A percentile compares a stretch with the other conserved stretches of the same genome.
Conservation (phyloP, 2,113 vertebrate species). For the Podarcis cretensis region DNA sequence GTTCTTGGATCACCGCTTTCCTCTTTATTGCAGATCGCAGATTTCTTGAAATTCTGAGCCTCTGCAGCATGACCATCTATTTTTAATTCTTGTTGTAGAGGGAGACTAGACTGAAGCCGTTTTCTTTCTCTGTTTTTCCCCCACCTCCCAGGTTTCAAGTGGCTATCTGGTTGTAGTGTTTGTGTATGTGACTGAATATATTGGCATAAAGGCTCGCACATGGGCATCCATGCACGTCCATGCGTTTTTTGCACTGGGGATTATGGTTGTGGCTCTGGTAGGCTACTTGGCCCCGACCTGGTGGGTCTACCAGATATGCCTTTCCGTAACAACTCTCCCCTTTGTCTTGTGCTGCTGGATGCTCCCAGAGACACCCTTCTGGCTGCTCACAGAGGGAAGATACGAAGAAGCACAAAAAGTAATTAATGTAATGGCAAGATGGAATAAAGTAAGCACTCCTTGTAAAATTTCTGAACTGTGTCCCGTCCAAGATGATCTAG, state of each 20-base stretch:
- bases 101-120: constrained; percentile 16
- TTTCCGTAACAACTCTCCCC: constrained; percentile 85
- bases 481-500: constrained; percentile 63
- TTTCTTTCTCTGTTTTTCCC: constrained; percentile 34
- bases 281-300: constrained; percentile 89
- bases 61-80: not conserved
- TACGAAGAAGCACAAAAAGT: constrained; percentile 83
- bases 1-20: not conserved
- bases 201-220: constrained; percentile 88
- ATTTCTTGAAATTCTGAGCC: not conserved
- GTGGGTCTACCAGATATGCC: constrained; percentile 93
- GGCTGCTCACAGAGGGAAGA: constrained; percentile 86
- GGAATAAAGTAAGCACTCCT: constrained; percentile 79
- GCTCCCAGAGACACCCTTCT: constrained; percentile 94
- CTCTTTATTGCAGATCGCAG: not conserved
- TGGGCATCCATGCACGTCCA: constrained; percentile 96
- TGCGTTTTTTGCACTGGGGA: constrained; percentile 89
- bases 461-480: constrained; percentile 83
- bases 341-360: constrained; percentile 93
- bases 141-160: constrained; percentile 84
- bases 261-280: constrained; percentile 89
- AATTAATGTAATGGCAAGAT: constrained; percentile 82
- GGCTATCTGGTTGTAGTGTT: constrained; percentile 95
- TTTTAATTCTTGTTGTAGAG: constrained; percentile 29
- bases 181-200: constrained; percentile 94